Base-by-base conservation (phyloP, 2,797 vertebrate genomes). In the Poecilia velifera region DNA sequence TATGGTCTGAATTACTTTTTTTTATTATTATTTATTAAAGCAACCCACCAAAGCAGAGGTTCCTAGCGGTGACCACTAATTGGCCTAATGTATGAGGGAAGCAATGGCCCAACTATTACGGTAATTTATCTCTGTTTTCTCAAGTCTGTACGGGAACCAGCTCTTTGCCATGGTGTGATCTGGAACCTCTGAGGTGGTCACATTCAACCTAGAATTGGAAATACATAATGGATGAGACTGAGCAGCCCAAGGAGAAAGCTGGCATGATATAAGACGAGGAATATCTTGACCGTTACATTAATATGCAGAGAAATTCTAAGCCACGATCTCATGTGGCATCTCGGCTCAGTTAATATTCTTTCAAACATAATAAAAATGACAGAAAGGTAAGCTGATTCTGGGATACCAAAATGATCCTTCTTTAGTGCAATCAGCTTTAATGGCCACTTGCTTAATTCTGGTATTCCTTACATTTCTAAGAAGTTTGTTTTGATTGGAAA, bases 211-310 rank as follows among this genome's bases (percentile, higher is more conserved):
- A 85, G 90, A 89, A 85, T 87, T 84, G 79, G 84, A 90, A 84
- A 92, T 93, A 86, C 89, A 95, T 93, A 91, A 95, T 93, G 90
- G 80, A 94, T 93, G 88, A 92, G 86, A 73, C 83, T 74, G 34
- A 82, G 41, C 43, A 73, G 90, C 87, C 83, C 90, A 91, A 79
- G 75, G 73, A 91, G 86, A 84, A 87, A 92, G 90, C 90, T 93
- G 90, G 92, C 88, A 82, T 75, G 73, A 89, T 85, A 88, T 84
- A 85, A 92, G 91, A 92, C 83, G 86, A 89, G 84, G 81, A 82
- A 89, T 90, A 82, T 92, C 85, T 82, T 89, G 83, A 82, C 86
- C 86, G 85, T 87, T 77, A 81, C 85, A 91, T 88, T 91, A 94
- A 92, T 90, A 87, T 89, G 87, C 81, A 84, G 83, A 84, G 85